Conservation (phyloP, 2,797 vertebrate species). For the Okamejei kenojei region DNA sequence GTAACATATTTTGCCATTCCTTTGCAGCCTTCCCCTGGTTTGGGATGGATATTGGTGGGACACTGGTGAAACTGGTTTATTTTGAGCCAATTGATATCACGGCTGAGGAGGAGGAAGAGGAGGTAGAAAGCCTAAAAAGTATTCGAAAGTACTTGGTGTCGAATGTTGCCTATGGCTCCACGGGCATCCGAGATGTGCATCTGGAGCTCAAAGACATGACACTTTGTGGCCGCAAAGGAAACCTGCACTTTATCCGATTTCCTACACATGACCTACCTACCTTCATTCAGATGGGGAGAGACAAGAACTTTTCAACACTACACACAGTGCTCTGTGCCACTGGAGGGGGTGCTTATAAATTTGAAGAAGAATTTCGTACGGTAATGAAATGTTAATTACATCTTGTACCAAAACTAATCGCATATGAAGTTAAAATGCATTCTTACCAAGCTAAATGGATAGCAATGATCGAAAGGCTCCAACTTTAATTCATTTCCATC, state of each 20-base stretch:
- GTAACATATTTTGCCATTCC: constrained; percentile 23
- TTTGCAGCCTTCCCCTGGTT: constrained; percentile 78
- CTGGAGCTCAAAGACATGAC: constrained; percentile 74
- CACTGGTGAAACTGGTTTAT: constrained; percentile 75
- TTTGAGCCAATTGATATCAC: constrained; percentile 82
- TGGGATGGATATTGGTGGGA: constrained; percentile 81
- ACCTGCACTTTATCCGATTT: constrained; percentile 82
- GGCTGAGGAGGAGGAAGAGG: constrained; percentile 79
- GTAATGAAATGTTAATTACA: constrained; percentile 52
- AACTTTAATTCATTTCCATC: neutral
- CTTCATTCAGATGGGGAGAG: constrained; percentile 80
- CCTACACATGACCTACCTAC: constrained; percentile 78
- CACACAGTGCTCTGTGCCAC: constrained; percentile 79
- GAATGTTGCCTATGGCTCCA: constrained; percentile 75
- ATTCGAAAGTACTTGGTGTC: constrained; percentile 78
- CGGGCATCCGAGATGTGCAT: constrained; percentile 77
- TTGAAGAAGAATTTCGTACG: constrained; percentile 77
- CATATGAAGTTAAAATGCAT: neutral
- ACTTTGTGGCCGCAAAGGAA: constrained; percentile 71
- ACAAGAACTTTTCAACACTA: constrained; percentile 79
- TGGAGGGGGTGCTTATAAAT: constrained; percentile 76
- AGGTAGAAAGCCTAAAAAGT: constrained; percentile 78
- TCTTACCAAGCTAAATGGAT: neutral
- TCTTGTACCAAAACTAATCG: neutral
- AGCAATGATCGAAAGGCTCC: neutral